Conservation (phyloP, 2,113 vertebrate genomes). For the Anoplopoma fimbria region DNA sequence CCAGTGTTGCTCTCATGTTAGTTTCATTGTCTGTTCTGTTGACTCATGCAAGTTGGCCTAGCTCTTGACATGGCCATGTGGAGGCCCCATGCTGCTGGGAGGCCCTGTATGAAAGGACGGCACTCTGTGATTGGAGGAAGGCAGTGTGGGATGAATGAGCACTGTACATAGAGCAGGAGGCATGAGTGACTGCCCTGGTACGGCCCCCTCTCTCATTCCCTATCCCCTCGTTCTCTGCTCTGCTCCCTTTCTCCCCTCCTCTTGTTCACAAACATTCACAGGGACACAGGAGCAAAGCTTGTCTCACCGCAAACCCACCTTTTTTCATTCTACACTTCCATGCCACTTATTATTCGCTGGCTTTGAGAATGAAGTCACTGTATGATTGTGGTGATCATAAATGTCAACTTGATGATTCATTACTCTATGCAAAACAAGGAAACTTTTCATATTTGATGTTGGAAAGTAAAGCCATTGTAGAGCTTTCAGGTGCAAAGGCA, state of each 20-base stretch:
- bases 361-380: constrained; percentile 12
- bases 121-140: constrained; percentile 68
- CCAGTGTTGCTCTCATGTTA: constrained; percentile 50
- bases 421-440: background rate
- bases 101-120: constrained; percentile 48
- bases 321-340: constrained; percentile 15
- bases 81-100: constrained; percentile 72
- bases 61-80: constrained; percentile 69
- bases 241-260: constrained; percentile 8
- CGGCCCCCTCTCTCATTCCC: constrained; percentile 37
- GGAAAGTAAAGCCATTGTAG: background rate
- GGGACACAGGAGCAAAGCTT: constrained; percentile 24
- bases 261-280: constrained; percentile 17
- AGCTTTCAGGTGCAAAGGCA: background rate
- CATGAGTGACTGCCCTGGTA: constrained; percentile 52
- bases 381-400: background rate
- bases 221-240: constrained; percentile 28
- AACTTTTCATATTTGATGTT: background rate
- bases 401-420: background rate
- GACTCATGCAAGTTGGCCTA: constrained; percentile 68
- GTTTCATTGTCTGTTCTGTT: constrained; percentile 69
- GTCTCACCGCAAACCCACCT: constrained; percentile 9
- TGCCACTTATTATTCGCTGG: background rate
- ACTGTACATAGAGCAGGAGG: constrained; percentile 71
- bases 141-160: constrained; percentile 69